phyloP scores from a whole-genome alignment of 2,113 vertebrate genomes.

The Nesoenas mayeri region DNA sequence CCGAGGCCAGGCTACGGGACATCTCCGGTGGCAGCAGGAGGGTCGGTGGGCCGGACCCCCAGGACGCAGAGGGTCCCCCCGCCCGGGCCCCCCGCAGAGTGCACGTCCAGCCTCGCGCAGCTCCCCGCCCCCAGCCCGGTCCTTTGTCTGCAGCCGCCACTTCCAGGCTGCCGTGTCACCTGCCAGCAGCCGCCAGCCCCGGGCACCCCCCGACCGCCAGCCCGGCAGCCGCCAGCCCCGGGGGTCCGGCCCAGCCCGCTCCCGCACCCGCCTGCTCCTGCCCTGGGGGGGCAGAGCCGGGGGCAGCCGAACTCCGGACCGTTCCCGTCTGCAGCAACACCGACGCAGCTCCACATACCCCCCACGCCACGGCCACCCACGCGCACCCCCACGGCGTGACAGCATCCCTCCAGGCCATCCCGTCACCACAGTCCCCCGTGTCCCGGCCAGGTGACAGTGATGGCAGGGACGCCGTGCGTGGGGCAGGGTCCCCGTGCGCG shows the following conservation, averaged over 20 bases:
- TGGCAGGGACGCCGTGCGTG: not conserved
- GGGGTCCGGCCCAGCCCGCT: not conserved
- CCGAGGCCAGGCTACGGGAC: not conserved
- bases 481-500: not conserved
- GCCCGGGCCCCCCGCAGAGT: not conserved
- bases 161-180: conserved; percentile 54
- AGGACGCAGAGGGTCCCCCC: not conserved
- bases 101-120: conserved; percentile 26
- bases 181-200: not conserved
- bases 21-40: not conserved
- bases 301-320: not conserved
- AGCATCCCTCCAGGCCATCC: not conserved
- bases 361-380: not conserved
- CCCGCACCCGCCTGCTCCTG: not conserved
- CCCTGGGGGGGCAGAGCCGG: not conserved
- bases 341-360: not conserved
- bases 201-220: not conserved
- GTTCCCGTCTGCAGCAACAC: not conserved
- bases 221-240: not conserved
- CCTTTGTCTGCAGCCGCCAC: conserved; percentile 64
- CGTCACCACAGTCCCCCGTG: not conserved
- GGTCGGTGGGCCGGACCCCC: not conserved
- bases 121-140: conserved; percentile 52
- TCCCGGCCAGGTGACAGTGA: not conserved
- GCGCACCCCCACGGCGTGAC: not conserved